Evolutionary conservation across 2,888 invertebrate genomes (phyloP).

Genomic region (Sarcophaga caerulescens): DNA sequence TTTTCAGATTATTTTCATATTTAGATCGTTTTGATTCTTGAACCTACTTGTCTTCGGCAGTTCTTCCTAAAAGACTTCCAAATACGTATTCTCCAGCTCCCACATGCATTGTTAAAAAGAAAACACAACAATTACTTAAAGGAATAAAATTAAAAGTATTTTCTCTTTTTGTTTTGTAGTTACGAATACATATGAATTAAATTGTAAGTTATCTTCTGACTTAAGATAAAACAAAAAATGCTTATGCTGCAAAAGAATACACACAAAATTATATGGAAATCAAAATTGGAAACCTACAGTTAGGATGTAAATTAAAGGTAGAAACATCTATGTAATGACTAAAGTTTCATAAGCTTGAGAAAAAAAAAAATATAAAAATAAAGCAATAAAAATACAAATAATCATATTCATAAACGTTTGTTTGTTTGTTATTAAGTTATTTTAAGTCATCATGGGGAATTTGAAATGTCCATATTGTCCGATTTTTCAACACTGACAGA

Average conservation of each 20-base stretch:
- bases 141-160: slow-evolving; percentile 37
- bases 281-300: slow-evolving; percentile 39
- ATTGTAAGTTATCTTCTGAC: slow-evolving; percentile 59
- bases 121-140: slow-evolving; percentile 26
- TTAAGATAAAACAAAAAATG: slow-evolving; percentile 54
- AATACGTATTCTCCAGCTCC: too few species aligned
- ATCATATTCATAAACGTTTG: slow-evolving; percentile 43
- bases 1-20: too few species aligned
- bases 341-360: slow-evolving; percentile 53
- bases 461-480: slow-evolving; percentile 91
- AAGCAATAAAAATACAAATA: slow-evolving; percentile 52
- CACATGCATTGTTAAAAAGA: not conserved
- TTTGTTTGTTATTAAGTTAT: slow-evolving; percentile 15
- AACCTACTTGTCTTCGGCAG: too few species aligned
- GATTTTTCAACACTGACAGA: slow-evolving; percentile 83
- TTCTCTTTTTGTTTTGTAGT: slow-evolving; percentile 45
- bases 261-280: slow-evolving; percentile 41
- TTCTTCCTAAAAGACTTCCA: too few species aligned
- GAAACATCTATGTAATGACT: slow-evolving; percentile 34
- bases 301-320: slow-evolving; percentile 43
- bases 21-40: too few species aligned
- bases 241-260: slow-evolving; percentile 52
- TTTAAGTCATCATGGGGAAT: slow-evolving; percentile 84
- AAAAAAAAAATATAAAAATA: slow-evolving; percentile 30
- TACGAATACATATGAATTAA: slow-evolving; percentile 52